Conservation (phyloP, 2,113 vertebrate species). For the Cranoglanis bouderius region DNA sequence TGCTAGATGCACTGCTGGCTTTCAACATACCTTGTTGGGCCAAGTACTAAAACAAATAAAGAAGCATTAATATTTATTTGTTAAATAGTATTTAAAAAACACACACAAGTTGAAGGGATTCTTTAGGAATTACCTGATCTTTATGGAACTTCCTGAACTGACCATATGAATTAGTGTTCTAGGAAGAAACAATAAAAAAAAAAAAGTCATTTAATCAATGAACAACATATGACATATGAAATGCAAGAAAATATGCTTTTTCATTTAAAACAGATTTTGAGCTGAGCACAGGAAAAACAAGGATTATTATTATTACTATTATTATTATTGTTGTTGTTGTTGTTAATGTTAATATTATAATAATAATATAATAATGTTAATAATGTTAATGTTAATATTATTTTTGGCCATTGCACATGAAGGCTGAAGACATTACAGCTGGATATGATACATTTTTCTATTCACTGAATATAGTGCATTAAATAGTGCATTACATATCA, state of each 20-base stretch:
- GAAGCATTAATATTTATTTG: slow-evolving; percentile 50
- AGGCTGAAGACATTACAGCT: background rate
- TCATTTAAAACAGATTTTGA: background rate
- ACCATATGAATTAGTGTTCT: slow-evolving; percentile 3
- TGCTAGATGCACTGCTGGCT: slow-evolving; percentile 45
- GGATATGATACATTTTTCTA: background rate
- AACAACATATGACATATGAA: background rate
- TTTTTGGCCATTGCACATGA: background rate
- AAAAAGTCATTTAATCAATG: background rate
- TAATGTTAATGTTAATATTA: background rate
- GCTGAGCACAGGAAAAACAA: background rate
- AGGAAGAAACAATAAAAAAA: background rate
- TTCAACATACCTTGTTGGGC: background rate
- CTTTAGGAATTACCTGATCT: slow-evolving; percentile 35
- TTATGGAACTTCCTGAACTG: slow-evolving; percentile 45
- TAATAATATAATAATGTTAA: too few species aligned
- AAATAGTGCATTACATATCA: background rate
- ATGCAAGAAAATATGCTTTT: background rate
- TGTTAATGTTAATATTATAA: background rate
- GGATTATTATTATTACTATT: background rate
- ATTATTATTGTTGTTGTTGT: background rate
- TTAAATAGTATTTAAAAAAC: background rate
- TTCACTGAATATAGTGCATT: background rate
- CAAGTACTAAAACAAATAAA: slow-evolving; percentile 11
- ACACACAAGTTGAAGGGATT: background rate